Percentiles rank a stretch among this genome's conserved stretches.
phyloP scores from a whole-genome alignment of 2,797 vertebrate species.

The Sebastes hubbsi region DNA sequence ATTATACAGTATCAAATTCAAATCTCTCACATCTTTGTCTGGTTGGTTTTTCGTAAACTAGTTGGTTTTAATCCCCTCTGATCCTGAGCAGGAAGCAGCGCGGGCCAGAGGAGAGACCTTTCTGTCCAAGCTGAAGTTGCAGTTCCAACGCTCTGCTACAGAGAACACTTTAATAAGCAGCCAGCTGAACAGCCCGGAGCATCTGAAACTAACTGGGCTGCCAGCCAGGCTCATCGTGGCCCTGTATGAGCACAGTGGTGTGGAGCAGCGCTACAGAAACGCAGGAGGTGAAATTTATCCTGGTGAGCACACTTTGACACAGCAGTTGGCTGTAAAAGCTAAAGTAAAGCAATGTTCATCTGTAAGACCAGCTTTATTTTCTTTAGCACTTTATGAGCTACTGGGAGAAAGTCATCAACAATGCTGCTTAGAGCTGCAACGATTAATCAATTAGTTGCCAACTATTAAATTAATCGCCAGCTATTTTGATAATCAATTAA shows the following conservation, averaged over 20 bases:
- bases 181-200: constrained; percentile 83
- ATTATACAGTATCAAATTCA: not conserved
- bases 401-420: not conserved
- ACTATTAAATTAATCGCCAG: no score
- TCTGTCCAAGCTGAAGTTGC: constrained; percentile 87
- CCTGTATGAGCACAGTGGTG: constrained; percentile 91
- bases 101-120: constrained; percentile 83
- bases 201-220: constrained; percentile 83
- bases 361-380: not conserved
- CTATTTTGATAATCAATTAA: no score
- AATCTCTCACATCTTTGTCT: not conserved
- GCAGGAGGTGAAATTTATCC: constrained; percentile 84
- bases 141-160: constrained; percentile 89
- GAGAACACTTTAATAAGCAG: constrained; percentile 86
- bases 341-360: not conserved
- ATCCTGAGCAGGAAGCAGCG: constrained; percentile 63
- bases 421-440: not conserved
- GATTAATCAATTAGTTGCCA: no score
- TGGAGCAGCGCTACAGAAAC: constrained; percentile 85
- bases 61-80: not conserved
- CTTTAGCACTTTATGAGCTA: not conserved
- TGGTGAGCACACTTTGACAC: constrained; percentile 76
- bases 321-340: not conserved
- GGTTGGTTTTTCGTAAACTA: not conserved
- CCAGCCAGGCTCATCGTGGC: constrained; percentile 87